Evolutionary conservation across 1,140 invertebrate species (phyloP).

Genomic region (Drosophila truncata): DNA sequence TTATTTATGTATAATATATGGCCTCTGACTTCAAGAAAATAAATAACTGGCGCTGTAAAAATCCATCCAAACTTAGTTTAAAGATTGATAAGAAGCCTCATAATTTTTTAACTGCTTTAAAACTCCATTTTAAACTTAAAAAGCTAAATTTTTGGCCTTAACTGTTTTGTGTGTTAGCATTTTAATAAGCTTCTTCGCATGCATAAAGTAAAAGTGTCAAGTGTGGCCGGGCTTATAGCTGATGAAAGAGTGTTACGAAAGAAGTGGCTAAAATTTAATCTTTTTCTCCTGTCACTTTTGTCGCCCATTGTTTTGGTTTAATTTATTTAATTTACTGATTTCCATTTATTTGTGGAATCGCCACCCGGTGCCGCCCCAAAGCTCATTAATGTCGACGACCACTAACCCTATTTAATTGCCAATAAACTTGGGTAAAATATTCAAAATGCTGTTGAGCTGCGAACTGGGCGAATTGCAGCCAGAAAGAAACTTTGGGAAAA

Average conservation of each 20-base stretch:
- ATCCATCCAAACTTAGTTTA: too few relatives aligned
- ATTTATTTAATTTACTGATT: conserved; percentile 5
- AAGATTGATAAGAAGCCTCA: too few relatives aligned
- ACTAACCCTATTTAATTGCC: conserved; percentile 55
- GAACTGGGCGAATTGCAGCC: conserved; percentile 14
- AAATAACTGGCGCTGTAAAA: neutral
- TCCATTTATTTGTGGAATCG: neutral
- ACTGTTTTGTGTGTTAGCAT: conserved; percentile 17
- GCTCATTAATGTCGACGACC: conserved; percentile 57
- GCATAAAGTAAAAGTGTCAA: conserved; percentile 36
- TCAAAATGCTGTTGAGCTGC: conserved; percentile 58
- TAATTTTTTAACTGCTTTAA: fast-evolving
- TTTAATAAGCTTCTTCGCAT: conserved; percentile 59
- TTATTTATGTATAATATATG: neutral
- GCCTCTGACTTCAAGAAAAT: neutral
- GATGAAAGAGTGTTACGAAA: conserved; percentile 22
- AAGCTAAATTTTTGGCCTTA: neutral
- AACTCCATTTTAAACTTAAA: neutral
- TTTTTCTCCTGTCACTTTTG: neutral
- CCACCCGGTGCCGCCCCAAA: neutral
- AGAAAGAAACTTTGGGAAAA: conserved; percentile 44
- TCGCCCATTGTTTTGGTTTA: conserved; percentile 1
- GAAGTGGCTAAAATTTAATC: conserved; percentile 13
- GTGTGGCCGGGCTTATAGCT: conserved; percentile 21
- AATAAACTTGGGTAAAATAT: conserved; percentile 69